Evolutionary conservation across 2,113 vertebrate species (phyloP).

Genomic region (Plecotus auritus): DNA sequence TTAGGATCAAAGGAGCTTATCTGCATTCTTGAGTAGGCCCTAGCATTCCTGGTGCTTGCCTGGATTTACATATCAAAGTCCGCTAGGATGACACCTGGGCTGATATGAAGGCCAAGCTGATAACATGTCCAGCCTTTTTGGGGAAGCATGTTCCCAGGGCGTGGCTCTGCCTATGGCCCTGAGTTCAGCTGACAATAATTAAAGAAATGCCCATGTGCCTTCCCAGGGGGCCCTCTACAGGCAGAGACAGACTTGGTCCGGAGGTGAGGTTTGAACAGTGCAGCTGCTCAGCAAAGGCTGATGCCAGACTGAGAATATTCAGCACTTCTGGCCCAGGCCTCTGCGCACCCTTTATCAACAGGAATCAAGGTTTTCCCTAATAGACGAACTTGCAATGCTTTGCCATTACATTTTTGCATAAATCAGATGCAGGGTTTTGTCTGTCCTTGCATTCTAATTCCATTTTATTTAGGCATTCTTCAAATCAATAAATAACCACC

Average conservation of each 20-base stretch:
- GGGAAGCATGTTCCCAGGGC: too few species aligned
- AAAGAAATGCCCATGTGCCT: too few species aligned
- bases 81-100: too few species aligned
- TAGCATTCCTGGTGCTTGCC: too few species aligned
- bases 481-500: not conserved
- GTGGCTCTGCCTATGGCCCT: too few species aligned
- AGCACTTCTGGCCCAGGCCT: not conserved
- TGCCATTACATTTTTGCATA: not conserved
- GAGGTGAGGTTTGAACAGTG: not conserved
- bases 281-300: not conserved
- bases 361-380: not conserved
- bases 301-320: not conserved
- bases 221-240: too few species aligned
- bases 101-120: too few species aligned
- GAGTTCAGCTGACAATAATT: too few species aligned
- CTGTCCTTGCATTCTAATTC: not conserved
- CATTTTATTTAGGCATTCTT: not conserved
- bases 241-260: not conserved
- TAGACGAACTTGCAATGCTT: not conserved
- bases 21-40: too few species aligned
- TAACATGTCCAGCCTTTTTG: too few species aligned
- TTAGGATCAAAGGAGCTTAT: too few species aligned
- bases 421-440: not conserved
- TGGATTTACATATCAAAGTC: too few species aligned
- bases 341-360: not conserved